Conservation (phyloP, 2,888 invertebrate species). For the Scelioninae gen. 2 region DNA sequence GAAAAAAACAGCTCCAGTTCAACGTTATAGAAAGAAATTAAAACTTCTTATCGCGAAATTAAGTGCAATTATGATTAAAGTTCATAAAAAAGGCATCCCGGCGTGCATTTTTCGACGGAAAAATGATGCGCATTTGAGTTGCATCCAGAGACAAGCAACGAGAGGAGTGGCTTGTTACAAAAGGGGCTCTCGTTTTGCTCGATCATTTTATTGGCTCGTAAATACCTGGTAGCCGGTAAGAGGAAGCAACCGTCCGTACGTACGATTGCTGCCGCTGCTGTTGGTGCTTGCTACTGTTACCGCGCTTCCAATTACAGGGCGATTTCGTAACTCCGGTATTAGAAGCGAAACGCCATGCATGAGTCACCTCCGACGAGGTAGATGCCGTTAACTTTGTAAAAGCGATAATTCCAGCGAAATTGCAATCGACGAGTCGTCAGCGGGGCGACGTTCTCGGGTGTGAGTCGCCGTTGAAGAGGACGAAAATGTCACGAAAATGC, state of each 20-base stretch:
- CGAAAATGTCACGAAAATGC: conserved; percentile 24
- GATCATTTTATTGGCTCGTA: conserved; percentile 71
- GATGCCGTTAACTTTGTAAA: conserved; percentile 58
- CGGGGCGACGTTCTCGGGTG: conserved; percentile 28
- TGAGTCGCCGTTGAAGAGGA: conserved; percentile 12
- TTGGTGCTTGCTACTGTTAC: conserved; percentile 26
- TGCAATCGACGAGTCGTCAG: conserved; percentile 53
- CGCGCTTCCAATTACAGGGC: conserved; percentile 57
- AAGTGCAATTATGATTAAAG: conserved; percentile 29
- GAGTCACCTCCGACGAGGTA: conserved; percentile 49
- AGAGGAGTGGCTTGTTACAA: conserved; percentile 38
- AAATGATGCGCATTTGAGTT: conserved; percentile 29
- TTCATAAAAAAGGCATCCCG: conserved; percentile 16
- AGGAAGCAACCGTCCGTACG: conserved; percentile 67
- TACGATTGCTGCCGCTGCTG: conserved; percentile 42
- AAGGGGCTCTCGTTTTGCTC: conserved; percentile 62
- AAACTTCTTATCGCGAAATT: conserved; percentile 17
- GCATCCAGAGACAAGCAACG: conserved; percentile 33
- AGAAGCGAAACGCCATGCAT: conserved; percentile 59
- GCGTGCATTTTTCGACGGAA: not conserved
- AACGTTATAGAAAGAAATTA: conserved; percentile 10
- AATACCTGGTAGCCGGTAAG: conserved; percentile 67
- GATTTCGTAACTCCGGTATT: conserved; percentile 61
- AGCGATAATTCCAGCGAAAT: conserved; percentile 62
- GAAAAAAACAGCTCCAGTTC: not conserved